Percentiles rank a stretch among this genome's conserved stretches.
These are phyloP conservation scores for Nyctalus aviator DNA, from an alignment of 2,797 vertebrate genomes.

Conservation along the genomic window DNA sequence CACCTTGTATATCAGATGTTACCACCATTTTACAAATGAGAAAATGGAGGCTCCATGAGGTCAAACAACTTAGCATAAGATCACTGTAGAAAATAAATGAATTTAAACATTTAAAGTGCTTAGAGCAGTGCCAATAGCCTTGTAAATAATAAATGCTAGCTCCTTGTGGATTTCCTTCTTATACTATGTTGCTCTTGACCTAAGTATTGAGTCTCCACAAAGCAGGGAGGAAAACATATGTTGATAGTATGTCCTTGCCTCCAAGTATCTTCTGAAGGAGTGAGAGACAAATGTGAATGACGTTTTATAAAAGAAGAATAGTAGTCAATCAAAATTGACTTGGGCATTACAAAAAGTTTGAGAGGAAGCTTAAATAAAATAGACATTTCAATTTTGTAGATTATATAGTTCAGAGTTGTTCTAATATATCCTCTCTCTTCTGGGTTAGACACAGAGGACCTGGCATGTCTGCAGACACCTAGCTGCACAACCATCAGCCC, in stretches of 20 bases:
- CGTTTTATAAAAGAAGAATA: conserved; percentile 26
- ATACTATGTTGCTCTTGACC: conserved; percentile 22
- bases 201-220: not conserved
- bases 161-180: not conserved
- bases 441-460: not conserved
- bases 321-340: not conserved
- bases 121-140: not conserved
- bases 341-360: conserved; percentile 3
- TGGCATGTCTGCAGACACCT: too few species aligned
- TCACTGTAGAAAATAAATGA: not conserved
- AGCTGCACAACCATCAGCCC: not conserved
- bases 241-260: not conserved
- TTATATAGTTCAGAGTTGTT: not conserved
- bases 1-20: not conserved
- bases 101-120: not conserved
- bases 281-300: not conserved
- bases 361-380: not conserved
- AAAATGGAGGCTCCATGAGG: not conserved
- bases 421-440: not conserved
- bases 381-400: not conserved
- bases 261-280: conserved; percentile 20
- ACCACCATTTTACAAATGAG: conserved; percentile 10
- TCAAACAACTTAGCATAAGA: not conserved
- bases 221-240: not conserved
- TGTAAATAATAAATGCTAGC: not conserved